Evolutionary conservation across 2,888 invertebrate genomes (phyloP).

Genomic region (Drosophila subquinaria): DNA sequence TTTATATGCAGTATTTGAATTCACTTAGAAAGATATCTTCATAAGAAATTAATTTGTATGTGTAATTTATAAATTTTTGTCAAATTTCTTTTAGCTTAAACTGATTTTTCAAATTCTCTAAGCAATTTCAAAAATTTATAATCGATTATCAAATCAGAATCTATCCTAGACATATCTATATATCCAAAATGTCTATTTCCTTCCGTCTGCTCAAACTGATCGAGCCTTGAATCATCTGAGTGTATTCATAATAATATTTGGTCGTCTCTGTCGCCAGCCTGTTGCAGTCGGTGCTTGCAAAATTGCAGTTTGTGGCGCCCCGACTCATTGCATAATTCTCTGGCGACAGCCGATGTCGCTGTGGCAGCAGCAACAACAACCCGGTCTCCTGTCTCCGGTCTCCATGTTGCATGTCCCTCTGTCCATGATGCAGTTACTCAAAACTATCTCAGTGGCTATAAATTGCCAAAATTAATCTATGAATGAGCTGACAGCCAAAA

Average conservation of each 20-base stretch:
- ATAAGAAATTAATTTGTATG: no score
- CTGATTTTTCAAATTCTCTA: neutral
- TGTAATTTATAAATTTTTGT: no score
- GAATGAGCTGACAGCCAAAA: slow-evolving; percentile 71
- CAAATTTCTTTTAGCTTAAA: no score
- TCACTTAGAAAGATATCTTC: no score
- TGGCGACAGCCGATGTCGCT: slow-evolving; percentile 49
- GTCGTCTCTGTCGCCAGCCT: slow-evolving; percentile 22
- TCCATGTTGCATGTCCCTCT: slow-evolving; percentile 37
- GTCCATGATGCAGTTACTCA: slow-evolving; percentile 70
- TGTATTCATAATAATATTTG: slow-evolving; percentile 33
- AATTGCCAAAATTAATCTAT: slow-evolving; percentile 80
- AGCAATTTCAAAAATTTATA: neutral
- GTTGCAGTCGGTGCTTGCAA: slow-evolving; percentile 18
- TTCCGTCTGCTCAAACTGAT: neutral
- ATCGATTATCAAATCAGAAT: neutral
- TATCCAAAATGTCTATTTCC: neutral
- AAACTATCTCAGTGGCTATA: slow-evolving; percentile 70
- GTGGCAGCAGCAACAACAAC: slow-evolving; percentile 6
- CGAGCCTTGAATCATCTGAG: neutral
- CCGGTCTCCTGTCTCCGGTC: slow-evolving; percentile 15
- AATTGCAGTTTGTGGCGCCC: slow-evolving; percentile 40
- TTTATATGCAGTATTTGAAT: no score
- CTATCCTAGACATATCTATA: neutral
- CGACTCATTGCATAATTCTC: slow-evolving; percentile 67